Percentiles rank a stretch among this genome's conserved stretches.
Conservation (phyloP, 1,140 invertebrate species). For the Argopecten irradians region DNA sequence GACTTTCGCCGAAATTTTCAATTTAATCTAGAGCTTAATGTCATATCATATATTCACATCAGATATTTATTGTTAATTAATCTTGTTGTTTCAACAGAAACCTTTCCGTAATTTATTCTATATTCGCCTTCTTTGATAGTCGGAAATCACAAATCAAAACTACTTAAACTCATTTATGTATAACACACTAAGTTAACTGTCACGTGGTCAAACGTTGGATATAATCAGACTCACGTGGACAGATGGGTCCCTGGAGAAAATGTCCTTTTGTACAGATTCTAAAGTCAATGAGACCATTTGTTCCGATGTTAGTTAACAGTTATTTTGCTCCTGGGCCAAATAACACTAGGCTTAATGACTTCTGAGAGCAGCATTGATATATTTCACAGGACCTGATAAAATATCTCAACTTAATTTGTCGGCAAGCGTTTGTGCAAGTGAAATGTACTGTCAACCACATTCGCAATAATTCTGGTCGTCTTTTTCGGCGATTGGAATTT, state of each 20-base stretch:
- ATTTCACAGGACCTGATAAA: no score
- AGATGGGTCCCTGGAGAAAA: background rate
- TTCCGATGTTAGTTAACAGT: background rate
- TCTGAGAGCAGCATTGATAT: background rate
- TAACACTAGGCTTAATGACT: background rate
- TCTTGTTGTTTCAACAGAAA: background rate
- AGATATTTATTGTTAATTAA: background rate
- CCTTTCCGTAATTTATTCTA: background rate
- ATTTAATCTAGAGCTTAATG: background rate
- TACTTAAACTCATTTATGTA: background rate
- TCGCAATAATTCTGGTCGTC: no score
- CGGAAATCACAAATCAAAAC: background rate
- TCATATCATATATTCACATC: background rate
- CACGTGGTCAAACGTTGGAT: background rate
- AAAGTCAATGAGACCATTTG: conserved; percentile 2
- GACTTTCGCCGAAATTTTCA: background rate
- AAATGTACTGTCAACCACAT: no score
- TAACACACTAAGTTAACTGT: background rate
- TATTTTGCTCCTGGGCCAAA: background rate
- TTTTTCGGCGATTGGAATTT: no score
- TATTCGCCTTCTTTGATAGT: background rate
- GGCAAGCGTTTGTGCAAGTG: no score
- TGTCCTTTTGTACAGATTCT: background rate
- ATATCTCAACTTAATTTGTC: no score
- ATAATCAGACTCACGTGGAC: background rate